Evolutionary conservation across 2,888 invertebrate genomes (phyloP).

Genomic region (Cheilosia vernalis): DNA sequence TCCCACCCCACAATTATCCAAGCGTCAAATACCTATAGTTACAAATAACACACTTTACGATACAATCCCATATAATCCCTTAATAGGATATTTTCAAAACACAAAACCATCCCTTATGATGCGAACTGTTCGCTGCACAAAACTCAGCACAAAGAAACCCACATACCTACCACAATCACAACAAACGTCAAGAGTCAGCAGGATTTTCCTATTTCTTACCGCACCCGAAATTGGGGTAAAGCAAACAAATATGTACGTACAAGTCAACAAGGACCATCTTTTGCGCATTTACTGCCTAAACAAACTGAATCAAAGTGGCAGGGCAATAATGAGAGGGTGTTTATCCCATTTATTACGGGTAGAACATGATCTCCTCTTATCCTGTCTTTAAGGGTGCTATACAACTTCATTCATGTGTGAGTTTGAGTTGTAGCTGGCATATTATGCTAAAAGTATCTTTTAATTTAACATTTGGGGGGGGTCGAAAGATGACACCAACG

Average conservation of each 20-base stretch:
- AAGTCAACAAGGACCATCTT: constrained; percentile 26
- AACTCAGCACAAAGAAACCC: not conserved
- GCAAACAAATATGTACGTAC: constrained; percentile 13
- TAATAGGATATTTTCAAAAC: constrained; percentile 35
- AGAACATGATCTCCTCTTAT: constrained; percentile 63
- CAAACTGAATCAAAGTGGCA: constrained; percentile 57
- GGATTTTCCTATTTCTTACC: constrained; percentile 34
- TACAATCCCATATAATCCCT: constrained; percentile 30
- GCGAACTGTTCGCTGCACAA: not conserved
- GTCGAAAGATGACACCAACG: not conserved
- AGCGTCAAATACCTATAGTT: too few relatives aligned
- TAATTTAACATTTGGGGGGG: constrained; percentile 48
- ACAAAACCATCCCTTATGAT: constrained; percentile 26
- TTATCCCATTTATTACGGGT: constrained; percentile 65
- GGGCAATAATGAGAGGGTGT: constrained; percentile 63
- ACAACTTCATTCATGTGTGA: constrained; percentile 40
- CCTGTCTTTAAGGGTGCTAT: constrained; percentile 44
- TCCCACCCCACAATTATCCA: too few relatives aligned
- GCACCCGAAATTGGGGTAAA: constrained; percentile 23
- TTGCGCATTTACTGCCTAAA: constrained; percentile 41
- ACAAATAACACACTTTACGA: not conserved
- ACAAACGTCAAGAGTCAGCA: constrained; percentile 47
- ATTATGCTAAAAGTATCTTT: constrained; percentile 37
- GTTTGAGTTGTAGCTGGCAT: constrained; percentile 21
- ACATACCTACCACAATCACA: not conserved